Conservation (phyloP, 1,140 invertebrate genomes). For the Bombus affinis region DNA sequence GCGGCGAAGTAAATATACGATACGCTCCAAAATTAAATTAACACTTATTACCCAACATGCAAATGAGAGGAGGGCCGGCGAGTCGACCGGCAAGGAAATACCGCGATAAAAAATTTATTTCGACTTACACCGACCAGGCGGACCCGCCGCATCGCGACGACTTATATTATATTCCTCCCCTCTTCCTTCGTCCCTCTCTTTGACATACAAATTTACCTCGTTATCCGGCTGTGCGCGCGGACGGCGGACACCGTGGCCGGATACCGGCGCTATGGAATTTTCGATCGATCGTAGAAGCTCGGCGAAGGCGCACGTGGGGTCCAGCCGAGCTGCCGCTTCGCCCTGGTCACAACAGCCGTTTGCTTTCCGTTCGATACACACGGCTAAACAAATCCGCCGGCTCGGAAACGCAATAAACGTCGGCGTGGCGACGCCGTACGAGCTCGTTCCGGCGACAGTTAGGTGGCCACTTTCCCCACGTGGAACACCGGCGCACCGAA, state of each 20-base stretch:
- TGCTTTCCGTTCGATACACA: slow-evolving; percentile 42
- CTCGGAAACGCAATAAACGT: slow-evolving; percentile 68
- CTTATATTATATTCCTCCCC: slow-evolving; percentile 4
- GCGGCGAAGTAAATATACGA: neutral
- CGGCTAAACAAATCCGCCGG: slow-evolving; percentile 65
- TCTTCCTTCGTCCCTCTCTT: neutral
- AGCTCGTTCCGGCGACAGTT: slow-evolving; percentile 65
- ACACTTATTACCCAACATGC: slow-evolving; percentile 46
- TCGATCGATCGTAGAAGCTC: slow-evolving; percentile 50
- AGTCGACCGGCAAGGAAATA: slow-evolving; percentile 2
- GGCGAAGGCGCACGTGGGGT: slow-evolving; percentile 52
- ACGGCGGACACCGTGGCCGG: neutral
- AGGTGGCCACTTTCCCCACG: slow-evolving; percentile 64
- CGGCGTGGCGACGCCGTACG: slow-evolving; percentile 56
- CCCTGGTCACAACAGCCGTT: neutral
- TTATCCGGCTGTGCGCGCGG: slow-evolving; percentile 38
- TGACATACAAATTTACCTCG: slow-evolving; percentile 65
- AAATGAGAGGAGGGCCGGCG: slow-evolving; percentile 9
- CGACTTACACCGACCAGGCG: slow-evolving; percentile 44
- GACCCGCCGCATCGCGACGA: slow-evolving; percentile 52
- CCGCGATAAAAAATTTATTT: slow-evolving; percentile 59
- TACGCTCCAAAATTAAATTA: slow-evolving; percentile 38
- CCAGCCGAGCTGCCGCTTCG: slow-evolving; percentile 4
- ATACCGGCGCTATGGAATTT: slow-evolving; percentile 44
- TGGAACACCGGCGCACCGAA: slow-evolving; percentile 34